Evolutionary conservation across 2,888 invertebrate species (phyloP).

Genomic region (Limnephilus auricula): DNA sequence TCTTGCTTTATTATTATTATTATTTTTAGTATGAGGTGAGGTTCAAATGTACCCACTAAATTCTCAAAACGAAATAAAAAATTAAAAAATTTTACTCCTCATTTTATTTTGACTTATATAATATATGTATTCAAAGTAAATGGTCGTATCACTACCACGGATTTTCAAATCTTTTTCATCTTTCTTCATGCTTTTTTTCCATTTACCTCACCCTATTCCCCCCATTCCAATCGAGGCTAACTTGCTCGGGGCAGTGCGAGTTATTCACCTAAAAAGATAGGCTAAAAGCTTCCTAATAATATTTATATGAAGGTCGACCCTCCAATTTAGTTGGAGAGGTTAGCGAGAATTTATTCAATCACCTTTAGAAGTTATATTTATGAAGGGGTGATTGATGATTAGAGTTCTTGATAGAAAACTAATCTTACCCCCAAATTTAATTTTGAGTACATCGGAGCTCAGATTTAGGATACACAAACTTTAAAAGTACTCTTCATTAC

Average conservation of each 20-base stretch:
- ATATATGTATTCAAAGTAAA: not conserved
- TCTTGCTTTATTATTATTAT: too few species aligned
- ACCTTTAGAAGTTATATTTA: not conserved
- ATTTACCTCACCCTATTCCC: not conserved
- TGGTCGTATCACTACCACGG: not conserved
- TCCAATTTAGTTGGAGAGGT: not conserved
- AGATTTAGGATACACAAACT: not conserved
- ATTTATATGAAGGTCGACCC: conserved; percentile 2
- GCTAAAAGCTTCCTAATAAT: not conserved
- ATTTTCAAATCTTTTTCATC: not conserved
- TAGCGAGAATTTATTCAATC: not conserved
- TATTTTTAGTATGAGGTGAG: too few species aligned
- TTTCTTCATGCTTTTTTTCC: not conserved
- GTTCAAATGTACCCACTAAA: too few species aligned
- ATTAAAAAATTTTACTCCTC: too few species aligned
- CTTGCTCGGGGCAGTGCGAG: not conserved
- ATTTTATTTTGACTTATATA: too few species aligned
- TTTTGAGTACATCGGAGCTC: not conserved
- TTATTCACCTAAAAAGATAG: not conserved
- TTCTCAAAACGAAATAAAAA: too few species aligned
- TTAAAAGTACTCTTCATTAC: too few species aligned
- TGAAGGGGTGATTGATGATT: not conserved
- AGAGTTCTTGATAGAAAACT: not conserved
- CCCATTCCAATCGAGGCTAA: not conserved
- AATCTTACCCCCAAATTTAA: not conserved